Percentiles rank a stretch among this genome's conserved stretches.
Evolutionary conservation across 2,888 invertebrate genomes (phyloP).

Genomic region (Nomada ferruginata): DNA sequence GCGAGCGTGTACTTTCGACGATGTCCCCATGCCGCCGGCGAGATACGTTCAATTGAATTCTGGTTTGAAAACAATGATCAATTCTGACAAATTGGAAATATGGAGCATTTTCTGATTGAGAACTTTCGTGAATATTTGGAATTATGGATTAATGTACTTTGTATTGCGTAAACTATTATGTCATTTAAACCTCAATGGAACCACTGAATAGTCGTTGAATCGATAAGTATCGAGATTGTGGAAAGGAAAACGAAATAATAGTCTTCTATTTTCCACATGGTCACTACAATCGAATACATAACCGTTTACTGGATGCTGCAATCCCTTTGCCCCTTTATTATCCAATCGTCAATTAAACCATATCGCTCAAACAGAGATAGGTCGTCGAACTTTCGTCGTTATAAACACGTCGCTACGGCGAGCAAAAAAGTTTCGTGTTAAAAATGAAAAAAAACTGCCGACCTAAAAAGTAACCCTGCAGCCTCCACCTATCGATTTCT

Average conservation of each 20-base stretch:
- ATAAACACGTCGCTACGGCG: not conserved
- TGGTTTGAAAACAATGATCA: too few relatives aligned
- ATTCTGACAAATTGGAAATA: too few relatives aligned
- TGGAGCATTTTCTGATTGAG: too few relatives aligned
- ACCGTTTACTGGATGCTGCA: slow-evolving; percentile 15
- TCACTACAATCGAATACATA: slow-evolving; percentile 4
- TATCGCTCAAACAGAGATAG: not conserved
- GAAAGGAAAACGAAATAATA: slow-evolving; percentile 30
- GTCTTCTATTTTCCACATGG: slow-evolving; percentile 26
- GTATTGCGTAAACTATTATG: too few relatives aligned
- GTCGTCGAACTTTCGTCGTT: not conserved
- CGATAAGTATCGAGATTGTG: slow-evolving; percentile 32
- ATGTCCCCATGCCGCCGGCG: too few relatives aligned
- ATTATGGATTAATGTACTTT: too few relatives aligned
- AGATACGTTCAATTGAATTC: too few relatives aligned
- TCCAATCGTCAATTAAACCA: not conserved
- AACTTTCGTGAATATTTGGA: too few relatives aligned
- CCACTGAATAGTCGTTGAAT: slow-evolving; percentile 13
- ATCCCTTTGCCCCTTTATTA: not conserved
- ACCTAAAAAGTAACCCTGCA: slow-evolving; percentile 8
- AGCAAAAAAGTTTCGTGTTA: not conserved
- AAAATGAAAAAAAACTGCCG: not conserved
- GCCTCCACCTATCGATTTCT: slow-evolving; percentile 1
- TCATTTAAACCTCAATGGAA: not conserved
- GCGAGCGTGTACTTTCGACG: too few relatives aligned